Percentiles rank a stretch among this genome's conserved stretches.
Evolutionary conservation across 2,113 vertebrate species (phyloP).

Genomic region (Coregonus clupeaformis): DNA sequence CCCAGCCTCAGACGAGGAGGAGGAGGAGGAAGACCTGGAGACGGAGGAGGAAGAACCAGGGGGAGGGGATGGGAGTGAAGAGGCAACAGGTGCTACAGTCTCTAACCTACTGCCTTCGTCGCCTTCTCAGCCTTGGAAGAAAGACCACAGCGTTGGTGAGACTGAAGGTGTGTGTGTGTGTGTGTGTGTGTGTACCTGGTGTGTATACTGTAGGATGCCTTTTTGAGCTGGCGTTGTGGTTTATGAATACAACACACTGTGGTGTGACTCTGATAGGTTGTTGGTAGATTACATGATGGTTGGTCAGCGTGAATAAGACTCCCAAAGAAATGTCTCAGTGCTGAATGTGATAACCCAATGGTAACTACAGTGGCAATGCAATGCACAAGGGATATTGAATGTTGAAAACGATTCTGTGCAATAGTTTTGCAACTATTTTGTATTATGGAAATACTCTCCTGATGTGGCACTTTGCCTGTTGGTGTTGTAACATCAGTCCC

Average conservation of each 20-base stretch:
- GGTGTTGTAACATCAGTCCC: not conserved
- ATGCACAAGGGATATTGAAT: too few relatives aligned
- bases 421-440: too few relatives aligned
- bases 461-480: not conserved
- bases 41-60: conserved; percentile 54
- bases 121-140: conserved; percentile 43
- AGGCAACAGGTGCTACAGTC: conserved; percentile 15
- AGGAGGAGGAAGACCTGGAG: conserved; percentile 44
- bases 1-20: conserved; percentile 37
- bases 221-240: not conserved
- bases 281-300: too few relatives aligned
- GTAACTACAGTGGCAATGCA: too few relatives aligned
- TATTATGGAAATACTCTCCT: not conserved
- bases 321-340: too few relatives aligned
- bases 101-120: conserved; percentile 29
- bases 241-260: not conserved
- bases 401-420: too few relatives aligned
- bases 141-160: conserved; percentile 36
- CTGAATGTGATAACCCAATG: too few relatives aligned
- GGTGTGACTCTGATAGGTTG: too few relatives aligned
- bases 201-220: not conserved
- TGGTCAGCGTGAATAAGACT: too few relatives aligned
- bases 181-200: not conserved
- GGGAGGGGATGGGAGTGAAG: conserved; percentile 47
- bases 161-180: conserved; percentile 57